Evolutionary conservation across 1,140 invertebrate genomes (phyloP).

Genomic region (Pectinophora gossypiella): DNA sequence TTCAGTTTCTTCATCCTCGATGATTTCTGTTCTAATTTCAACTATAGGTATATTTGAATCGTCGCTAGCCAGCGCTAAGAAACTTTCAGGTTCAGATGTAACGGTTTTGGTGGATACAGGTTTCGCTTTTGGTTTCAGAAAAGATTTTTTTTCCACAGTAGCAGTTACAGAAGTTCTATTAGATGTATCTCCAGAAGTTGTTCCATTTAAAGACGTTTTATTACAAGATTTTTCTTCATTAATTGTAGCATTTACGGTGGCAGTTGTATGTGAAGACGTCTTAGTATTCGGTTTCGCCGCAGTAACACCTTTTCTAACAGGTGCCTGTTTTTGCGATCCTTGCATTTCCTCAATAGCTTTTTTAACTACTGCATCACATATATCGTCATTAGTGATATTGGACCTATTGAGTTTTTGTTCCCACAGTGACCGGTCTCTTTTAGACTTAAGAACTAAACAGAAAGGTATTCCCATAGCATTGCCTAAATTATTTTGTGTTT

Average conservation of each 20-base stretch:
- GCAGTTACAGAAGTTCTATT: neutral
- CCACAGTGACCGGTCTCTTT: conserved; percentile 42
- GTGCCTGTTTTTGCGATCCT: conserved; percentile 13
- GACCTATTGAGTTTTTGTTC: conserved; percentile 63
- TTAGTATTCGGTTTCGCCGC: too few relatives aligned
- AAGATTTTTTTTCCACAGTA: neutral
- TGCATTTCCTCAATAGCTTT: conserved; percentile 65
- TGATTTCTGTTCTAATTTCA: too few relatives aligned
- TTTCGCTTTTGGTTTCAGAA: neutral
- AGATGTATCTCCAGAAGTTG: neutral
- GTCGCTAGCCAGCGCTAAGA: too few relatives aligned
- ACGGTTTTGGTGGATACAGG: neutral
- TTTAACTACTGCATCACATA: conserved; percentile 65
- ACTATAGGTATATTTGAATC: too few relatives aligned
- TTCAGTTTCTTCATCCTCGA: too few relatives aligned
- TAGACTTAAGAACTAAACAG: conserved; percentile 33
- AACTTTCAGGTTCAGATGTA: too few relatives aligned
- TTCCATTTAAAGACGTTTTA: neutral
- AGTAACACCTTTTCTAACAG: neutral
- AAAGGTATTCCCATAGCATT: conserved; percentile 39
- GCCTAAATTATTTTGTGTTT: conserved; percentile 53
- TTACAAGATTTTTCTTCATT: neutral
- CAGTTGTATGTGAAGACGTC: too few relatives aligned
- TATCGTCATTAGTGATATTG: conserved; percentile 69
- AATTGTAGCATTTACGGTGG: too few relatives aligned